Conservation (phyloP, 2,888 invertebrate species). For the Bruchidius siliquastri region DNA sequence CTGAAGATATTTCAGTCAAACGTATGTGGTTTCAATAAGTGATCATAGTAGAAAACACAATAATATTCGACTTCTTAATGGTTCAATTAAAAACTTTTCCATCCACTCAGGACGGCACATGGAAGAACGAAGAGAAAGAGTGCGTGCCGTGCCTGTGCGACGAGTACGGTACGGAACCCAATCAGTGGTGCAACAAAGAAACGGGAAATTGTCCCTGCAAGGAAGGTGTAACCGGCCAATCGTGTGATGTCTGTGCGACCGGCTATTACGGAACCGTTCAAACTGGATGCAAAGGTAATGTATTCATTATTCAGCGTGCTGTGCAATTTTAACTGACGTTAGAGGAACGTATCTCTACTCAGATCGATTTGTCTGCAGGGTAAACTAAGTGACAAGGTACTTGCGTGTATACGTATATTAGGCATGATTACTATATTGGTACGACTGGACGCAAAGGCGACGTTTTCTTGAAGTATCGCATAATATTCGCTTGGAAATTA, state of each 20-base stretch:
- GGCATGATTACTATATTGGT: neutral
- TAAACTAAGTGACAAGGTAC: neutral
- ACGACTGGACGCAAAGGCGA: neutral
- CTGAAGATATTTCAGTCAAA: too few relatives aligned
- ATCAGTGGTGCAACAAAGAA: constrained; percentile 65
- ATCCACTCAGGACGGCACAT: constrained; percentile 60
- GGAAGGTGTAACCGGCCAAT: constrained; percentile 67
- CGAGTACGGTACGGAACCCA: constrained; percentile 56
- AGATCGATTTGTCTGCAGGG: neutral
- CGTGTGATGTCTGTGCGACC: constrained; percentile 69
- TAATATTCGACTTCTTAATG: too few relatives aligned
- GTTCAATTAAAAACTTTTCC: too few relatives aligned
- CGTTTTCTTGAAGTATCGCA: neutral
- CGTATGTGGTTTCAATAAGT: too few relatives aligned
- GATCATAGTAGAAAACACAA: too few relatives aligned
- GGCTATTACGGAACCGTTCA: constrained; percentile 75
- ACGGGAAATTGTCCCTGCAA: constrained; percentile 77
- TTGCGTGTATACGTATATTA: constrained; percentile 4
- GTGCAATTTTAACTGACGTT: neutral
- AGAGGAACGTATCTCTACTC: neutral
- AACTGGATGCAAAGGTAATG: constrained; percentile 68
- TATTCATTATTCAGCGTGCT: neutral
- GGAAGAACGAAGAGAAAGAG: constrained; percentile 71
- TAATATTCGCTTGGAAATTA: neutral
- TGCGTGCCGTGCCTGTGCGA: constrained; percentile 84